Evolutionary conservation across 2,113 vertebrate genomes (phyloP), one percentile per base, ranked within the genome.

Genomic region (Columba livia): DNA sequence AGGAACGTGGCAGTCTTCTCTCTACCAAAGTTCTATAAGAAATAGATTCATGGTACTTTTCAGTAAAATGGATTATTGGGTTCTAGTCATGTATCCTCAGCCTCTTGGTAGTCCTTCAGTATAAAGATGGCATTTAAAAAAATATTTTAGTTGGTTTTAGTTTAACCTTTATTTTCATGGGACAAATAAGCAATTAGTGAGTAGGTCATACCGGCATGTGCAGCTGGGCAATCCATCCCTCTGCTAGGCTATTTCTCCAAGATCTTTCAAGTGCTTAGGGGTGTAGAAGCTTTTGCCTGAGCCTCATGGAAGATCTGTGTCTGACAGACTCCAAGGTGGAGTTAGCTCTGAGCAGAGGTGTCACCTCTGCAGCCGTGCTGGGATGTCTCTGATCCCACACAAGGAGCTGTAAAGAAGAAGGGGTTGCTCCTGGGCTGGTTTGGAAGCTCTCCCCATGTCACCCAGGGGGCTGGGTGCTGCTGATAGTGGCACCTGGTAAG

Each of bases 141-240:
- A 44, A 1, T 21, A 10, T 38, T 73, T 72, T 21, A 11, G 5
- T 8, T 54, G 8, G 0, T 11, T 24, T 69, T 36, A 25, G 7
- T 54, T 85, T 40, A 57, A 48, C 7, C 12, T 57, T 44, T 38
- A 42, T 28, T 82, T 91, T 8, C 13, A 8, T 13, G 6, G 29
- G 23, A 10, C 34, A 66, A 78, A 34, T 7, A 70, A 70, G 4
- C 3, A 42, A 31, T 29, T 61, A 34, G 14, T 18, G 10, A 65
- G 40, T 16, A 26, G 10, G 9, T 57, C 11, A 12, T 17, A 4
- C 3, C 31, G 11, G 18, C 6, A 12, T 1, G 17, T 8, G 11
- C 5, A 18, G 34, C 58, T 62, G 23, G n/a, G 12, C 34, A 53
- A 29, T 5, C 6, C 44, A 69, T 84, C 34, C 23, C 28, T 64